Evolutionary conservation across 1,140 invertebrate genomes (phyloP).

Genomic region (Akabosia matsudoensis): DNA sequence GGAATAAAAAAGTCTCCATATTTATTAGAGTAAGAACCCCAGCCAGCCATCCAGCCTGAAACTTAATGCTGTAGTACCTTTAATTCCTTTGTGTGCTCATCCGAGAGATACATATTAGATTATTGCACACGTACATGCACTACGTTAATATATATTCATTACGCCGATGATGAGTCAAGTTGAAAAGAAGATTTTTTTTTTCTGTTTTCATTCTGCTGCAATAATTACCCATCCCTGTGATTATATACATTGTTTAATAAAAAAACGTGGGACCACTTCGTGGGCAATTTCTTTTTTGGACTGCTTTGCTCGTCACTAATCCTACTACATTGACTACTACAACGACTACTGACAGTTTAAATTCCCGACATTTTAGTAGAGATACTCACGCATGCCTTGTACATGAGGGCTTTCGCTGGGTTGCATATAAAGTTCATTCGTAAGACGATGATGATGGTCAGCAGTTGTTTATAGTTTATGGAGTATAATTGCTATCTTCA

Average conservation of each 20-base stretch:
- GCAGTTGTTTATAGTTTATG: conserved; percentile 5
- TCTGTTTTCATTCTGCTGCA: background rate
- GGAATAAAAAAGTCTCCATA: background rate
- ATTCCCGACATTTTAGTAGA: too few relatives aligned
- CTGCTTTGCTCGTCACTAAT: background rate
- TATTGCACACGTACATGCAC: too few relatives aligned
- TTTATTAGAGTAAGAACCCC: background rate
- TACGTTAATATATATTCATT: background rate
- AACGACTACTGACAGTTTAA: too few relatives aligned
- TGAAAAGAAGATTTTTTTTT: background rate
- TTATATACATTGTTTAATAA: conserved; percentile 10
- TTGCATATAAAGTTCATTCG: too few relatives aligned
- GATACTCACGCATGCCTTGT: too few relatives aligned
- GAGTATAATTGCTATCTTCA: conserved; percentile 24
- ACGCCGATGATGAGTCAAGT: background rate
- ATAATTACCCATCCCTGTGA: conserved; percentile 19
- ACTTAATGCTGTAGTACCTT: too few relatives aligned
- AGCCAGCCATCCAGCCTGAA: too few relatives aligned
- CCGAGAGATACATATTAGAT: too few relatives aligned
- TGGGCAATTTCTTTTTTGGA: conserved; percentile 7
- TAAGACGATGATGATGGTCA: background rate
- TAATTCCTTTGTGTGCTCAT: too few relatives aligned
- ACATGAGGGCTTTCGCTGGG: background rate
- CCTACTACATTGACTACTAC: too few relatives aligned
- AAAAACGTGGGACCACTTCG: conserved; percentile 18